phyloP scores from a whole-genome alignment of 2,888 invertebrate species.

The Agrochola litura region DNA sequence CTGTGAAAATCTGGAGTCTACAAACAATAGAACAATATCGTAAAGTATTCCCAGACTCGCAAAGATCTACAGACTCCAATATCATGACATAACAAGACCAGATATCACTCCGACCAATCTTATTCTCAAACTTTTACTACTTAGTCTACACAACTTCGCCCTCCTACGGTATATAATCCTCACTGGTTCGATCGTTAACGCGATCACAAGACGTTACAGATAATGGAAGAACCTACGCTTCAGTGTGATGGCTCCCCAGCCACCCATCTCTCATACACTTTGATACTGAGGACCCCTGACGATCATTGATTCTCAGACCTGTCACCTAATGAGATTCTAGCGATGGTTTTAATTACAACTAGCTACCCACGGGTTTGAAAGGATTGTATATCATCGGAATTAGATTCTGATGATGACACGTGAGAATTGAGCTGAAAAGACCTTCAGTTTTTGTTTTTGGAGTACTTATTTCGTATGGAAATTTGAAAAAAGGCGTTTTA shows the following conservation, averaged over 20 bases:
- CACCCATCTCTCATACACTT: constrained; percentile 44
- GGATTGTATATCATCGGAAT: not conserved
- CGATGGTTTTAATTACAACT: constrained; percentile 36
- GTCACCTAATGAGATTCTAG: constrained; percentile 41
- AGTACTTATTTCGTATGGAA: not conserved
- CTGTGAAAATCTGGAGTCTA: not conserved
- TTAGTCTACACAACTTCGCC: constrained; percentile 22
- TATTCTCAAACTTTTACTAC: constrained; percentile 42
- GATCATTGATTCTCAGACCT: constrained; percentile 57
- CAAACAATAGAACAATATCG: not conserved
- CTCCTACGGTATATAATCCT: constrained; percentile 23
- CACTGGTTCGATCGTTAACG: constrained; percentile 42
- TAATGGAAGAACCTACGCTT: constrained; percentile 38
- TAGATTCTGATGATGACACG: not conserved
- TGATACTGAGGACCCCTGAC: constrained; percentile 31
- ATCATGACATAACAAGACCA: constrained; percentile 52
- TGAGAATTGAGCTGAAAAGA: constrained; percentile 4
- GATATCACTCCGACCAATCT: constrained; percentile 33
- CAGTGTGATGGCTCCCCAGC: constrained; percentile 34
- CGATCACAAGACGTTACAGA: constrained; percentile 35
- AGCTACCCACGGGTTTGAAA: not conserved
- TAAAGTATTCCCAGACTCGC: constrained; percentile 12
- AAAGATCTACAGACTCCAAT: constrained; percentile 20
- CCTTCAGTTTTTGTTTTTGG: not conserved
- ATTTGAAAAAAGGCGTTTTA: constrained; percentile 46